Evolutionary conservation across 2,113 vertebrate species (phyloP).

Genomic region (Opisthocomus hoazin): DNA sequence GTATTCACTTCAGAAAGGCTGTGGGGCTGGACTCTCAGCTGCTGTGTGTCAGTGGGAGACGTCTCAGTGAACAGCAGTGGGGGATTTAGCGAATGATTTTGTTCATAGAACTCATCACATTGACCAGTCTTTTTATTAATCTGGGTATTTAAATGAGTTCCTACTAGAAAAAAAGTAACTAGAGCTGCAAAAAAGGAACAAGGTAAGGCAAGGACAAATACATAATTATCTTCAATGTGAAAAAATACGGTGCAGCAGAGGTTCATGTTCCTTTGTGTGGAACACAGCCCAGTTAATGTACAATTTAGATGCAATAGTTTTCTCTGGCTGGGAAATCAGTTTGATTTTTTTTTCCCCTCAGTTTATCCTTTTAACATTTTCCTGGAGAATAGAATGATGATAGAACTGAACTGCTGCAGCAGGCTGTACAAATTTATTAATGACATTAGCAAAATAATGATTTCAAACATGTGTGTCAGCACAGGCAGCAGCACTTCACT

Average conservation of each 20-base stretch:
- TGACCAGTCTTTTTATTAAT: slow-evolving; percentile 36
- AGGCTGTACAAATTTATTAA: slow-evolving; percentile 41
- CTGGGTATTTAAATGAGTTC: slow-evolving; percentile 24
- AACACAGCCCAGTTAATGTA: slow-evolving; percentile 50
- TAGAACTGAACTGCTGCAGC: neutral
- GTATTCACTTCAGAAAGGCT: neutral
- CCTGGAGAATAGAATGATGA: neutral
- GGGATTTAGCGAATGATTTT: neutral
- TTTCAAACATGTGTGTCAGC: neutral
- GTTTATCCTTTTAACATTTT: slow-evolving; percentile 49
- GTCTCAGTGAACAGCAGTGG: neutral
- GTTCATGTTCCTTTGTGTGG: slow-evolving; percentile 34
- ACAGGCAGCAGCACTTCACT: neutral
- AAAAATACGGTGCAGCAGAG: slow-evolving; percentile 20
- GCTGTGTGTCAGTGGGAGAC: neutral
- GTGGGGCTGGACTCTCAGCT: neutral
- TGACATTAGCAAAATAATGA: slow-evolving; percentile 17
- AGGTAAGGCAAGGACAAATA: slow-evolving; percentile 65
- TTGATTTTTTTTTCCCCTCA: neutral
- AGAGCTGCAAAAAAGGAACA: slow-evolving; percentile 32
- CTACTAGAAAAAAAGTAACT: slow-evolving; percentile 1
- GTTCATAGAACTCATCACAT: neutral
- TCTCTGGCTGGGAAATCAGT: slow-evolving; percentile 43
- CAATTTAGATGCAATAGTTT: slow-evolving; percentile 64
- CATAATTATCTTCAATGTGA: slow-evolving; percentile 53